phyloP scores from a whole-genome alignment of 2,797 vertebrate genomes.

The Eptatretus atami region DNA sequence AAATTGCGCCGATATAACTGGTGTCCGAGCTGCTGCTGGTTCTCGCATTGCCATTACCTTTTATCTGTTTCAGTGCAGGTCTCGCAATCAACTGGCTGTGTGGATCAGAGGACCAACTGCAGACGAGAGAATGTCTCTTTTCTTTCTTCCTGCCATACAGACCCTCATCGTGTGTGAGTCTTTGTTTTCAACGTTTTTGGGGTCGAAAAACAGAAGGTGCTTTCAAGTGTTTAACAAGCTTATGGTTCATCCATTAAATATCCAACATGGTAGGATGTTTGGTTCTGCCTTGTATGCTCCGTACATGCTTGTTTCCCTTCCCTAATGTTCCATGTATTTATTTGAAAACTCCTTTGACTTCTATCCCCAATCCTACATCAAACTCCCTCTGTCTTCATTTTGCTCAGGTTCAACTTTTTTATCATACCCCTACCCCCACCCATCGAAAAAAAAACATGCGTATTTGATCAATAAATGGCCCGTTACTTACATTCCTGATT shows the following conservation, averaged over 20 bases:
- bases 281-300: slow-evolving; percentile 6
- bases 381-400: too few species aligned
- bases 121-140: slow-evolving; percentile 50
- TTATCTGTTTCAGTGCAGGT: slow-evolving; percentile 6
- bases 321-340: neutral
- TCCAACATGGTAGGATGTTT: slow-evolving; percentile 5
- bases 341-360: too few species aligned
- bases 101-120: slow-evolving; percentile 78
- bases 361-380: too few species aligned
- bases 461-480: too few species aligned
- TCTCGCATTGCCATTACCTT: neutral
- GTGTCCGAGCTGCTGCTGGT: neutral
- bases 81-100: slow-evolving; percentile 87
- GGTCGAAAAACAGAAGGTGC: too few species aligned
- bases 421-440: too few species aligned
- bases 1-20: neutral
- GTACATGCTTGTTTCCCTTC: slow-evolving; percentile 8
- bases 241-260: too few species aligned
- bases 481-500: too few species aligned
- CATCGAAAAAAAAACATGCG: too few species aligned
- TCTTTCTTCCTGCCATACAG: slow-evolving; percentile 71
- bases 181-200: too few species aligned
- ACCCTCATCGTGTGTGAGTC: slow-evolving; percentile 49
- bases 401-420: too few species aligned
- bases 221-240: neutral